Conservation (phyloP, 2,113 vertebrate species). For the Carassius carassius region DNA sequence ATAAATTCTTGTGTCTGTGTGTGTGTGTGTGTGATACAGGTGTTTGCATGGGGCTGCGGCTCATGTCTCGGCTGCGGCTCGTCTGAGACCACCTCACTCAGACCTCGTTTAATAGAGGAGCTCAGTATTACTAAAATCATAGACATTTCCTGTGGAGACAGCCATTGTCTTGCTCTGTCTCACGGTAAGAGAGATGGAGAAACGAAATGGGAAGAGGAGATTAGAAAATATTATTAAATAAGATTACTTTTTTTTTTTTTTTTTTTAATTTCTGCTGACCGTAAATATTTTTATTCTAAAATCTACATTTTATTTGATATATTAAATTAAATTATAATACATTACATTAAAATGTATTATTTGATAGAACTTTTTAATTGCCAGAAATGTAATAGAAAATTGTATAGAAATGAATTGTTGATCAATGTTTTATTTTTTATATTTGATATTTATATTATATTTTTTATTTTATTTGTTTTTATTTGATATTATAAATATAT, state of each 20-base stretch:
- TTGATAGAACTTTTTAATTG: too few relatives aligned
- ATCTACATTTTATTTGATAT: too few relatives aligned
- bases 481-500: not conserved
- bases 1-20: not conserved
- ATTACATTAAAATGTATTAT: too few relatives aligned
- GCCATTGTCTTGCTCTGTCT: constrained; percentile 95
- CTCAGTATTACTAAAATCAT: constrained; percentile 94
- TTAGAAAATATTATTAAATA: not conserved
- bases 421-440: not conserved
- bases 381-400: too few relatives aligned
- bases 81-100: constrained; percentile 92
- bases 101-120: constrained; percentile 93
- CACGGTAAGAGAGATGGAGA: constrained; percentile 80
- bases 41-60: constrained; percentile 97
- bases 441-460: not conserved
- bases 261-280: not conserved
- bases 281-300: too few relatives aligned
- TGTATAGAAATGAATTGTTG: not conserved
- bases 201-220: not conserved
- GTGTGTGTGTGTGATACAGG: constrained; percentile 70
- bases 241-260: too few relatives aligned
- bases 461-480: not conserved
- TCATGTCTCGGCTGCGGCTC: constrained; percentile 96
- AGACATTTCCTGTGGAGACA: constrained; percentile 97
- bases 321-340: not conserved